A percentile compares a stretch with the other conserved stretches of the same genome.
These are phyloP conservation scores for Cassiopea andromeda DNA, from an alignment of 30 jellyfish, hydroid and myxozoan species.

Conservation along the genomic window DNA sequence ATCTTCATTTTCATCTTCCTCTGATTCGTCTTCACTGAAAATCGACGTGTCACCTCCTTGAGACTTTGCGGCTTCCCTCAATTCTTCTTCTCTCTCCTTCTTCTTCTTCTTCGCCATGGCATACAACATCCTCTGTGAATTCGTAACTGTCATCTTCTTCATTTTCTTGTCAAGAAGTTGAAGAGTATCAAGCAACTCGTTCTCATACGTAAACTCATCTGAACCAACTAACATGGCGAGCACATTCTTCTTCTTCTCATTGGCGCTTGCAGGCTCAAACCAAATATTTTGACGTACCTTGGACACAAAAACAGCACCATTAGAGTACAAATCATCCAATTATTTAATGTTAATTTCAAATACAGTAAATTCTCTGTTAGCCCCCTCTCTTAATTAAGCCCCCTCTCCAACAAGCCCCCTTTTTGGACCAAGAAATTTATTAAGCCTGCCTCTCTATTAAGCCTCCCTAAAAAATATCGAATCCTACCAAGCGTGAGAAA, in stretches of 20 bases:
- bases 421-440: no score
- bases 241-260: slow-evolving; percentile 63
- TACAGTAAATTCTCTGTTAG: no score
- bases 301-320: neutral
- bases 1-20: slow-evolving; percentile 48
- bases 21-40: slow-evolving; percentile 53
- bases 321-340: no score
- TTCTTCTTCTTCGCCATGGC: slow-evolving; percentile 72
- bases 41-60: slow-evolving; percentile 39
- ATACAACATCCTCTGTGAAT: slow-evolving; percentile 60
- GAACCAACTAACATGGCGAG: slow-evolving; percentile 74
- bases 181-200: slow-evolving; percentile 65
- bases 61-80: neutral
- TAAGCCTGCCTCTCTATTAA: no score
- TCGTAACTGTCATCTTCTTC: slow-evolving; percentile 46
- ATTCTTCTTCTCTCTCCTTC: slow-evolving; percentile 63
- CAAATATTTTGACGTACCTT: slow-evolving; percentile 76
- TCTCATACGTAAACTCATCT: slow-evolving; percentile 75
- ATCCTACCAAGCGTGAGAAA: no score
- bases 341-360: no score
- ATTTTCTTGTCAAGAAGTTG: slow-evolving; percentile 65
- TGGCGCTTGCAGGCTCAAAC: slow-evolving; percentile 76
- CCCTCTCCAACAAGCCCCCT: no score
- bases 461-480: no score
- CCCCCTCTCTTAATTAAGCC: no score